Base-by-base conservation (phyloP, 2,888 invertebrate genomes). In the Prosapia bicincta region DNA sequence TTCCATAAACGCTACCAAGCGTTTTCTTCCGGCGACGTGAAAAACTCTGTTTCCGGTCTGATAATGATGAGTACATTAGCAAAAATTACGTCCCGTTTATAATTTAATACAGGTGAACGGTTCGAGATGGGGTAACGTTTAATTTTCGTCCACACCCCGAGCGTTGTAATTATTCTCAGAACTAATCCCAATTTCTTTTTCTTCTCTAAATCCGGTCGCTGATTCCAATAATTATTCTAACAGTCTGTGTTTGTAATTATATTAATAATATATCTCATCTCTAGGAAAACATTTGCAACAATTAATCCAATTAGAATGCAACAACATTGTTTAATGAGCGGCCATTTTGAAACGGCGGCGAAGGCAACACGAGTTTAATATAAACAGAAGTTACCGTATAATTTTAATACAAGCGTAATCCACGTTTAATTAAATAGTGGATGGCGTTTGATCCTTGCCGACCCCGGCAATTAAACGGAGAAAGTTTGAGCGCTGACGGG, bases 161-260 rank as follows among this genome's bases (percentile, higher is more conserved):
- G 13, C 54, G 54, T n/a, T 54, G 20, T 54, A 54, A 54, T 54
- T 54, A 54, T 54, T 20, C 20, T 2, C 54, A n/a, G 54, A 54
- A 54, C 54, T 20, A 20, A 3, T 54, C 54, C 54, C 20, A 54
- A 54, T 54, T 54, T 54, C 54, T 54, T 54, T 54, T 54, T 54
- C 28, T 28, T 28, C 28, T n/a, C 20, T 5, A 54, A 54, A 54
- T 54, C 54, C 54, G 54, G 20, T 54, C 54, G n/a, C n/a, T 20
- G 3, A 20, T 6, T 20, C 20, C 20, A 54, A 54, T 13, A 54
- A 54, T 54, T 54, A 54, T 54, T 54, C 20, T 20, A 54, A 54
- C 54, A 54, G 54, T 54, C 20, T 30, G 26, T 72, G 67, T 72
- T 72, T 72, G 72, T 72, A 72, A 72, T 72, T 72, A 72, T 65